Evolutionary conservation across 2,888 invertebrate species (phyloP), one percentile per base, ranked within the genome.

Genomic region (Tipula vernalis): DNA sequence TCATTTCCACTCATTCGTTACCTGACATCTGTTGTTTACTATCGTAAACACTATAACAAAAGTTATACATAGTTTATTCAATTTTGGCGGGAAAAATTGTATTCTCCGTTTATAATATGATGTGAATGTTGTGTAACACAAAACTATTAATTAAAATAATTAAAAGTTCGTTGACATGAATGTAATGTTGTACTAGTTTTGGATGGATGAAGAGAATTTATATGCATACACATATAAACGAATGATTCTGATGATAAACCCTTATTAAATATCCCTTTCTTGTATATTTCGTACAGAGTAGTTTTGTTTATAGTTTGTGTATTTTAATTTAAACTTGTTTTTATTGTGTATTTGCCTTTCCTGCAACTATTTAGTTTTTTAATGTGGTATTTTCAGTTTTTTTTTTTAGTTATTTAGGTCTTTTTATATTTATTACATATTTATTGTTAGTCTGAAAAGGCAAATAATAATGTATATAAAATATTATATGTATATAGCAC

Each of bases 91-190:
- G 71, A 71, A 71, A 51, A 57, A 57, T 15, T 15, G 5, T 51
- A 28, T 71, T 28, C 71, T 51, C 39, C 5, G 51, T 51, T 28
- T 28, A 51, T 15, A 15, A 15, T 71, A 71, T 71, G 28, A 71
- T 71, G 10, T 71, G n/a, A n/a, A 71, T n/a, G 71, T 71, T 71
- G 71, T 71, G 28, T 71, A 71, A 71, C 71, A 71, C 10, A 71
- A 71, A 71, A 71, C 71, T 71, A 71, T 71, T 71, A 71, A 71
- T 71, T 71, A 71, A 71, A 71, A 71, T 71, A 71, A 71, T 71
- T 71, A 71, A 71, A 71, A 71, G 71, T 71, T 71, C 71, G 71
- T 71, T 71, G 71, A 71, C 71, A 28, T 28, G 71, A 18, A 18
- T 71, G n/a, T 51, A 51, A n/a, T n/a, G 28, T 28, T n/a, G 28